Base-by-base conservation (phyloP, 2,797 vertebrate genomes). In the Acanthurus lineatus region DNA sequence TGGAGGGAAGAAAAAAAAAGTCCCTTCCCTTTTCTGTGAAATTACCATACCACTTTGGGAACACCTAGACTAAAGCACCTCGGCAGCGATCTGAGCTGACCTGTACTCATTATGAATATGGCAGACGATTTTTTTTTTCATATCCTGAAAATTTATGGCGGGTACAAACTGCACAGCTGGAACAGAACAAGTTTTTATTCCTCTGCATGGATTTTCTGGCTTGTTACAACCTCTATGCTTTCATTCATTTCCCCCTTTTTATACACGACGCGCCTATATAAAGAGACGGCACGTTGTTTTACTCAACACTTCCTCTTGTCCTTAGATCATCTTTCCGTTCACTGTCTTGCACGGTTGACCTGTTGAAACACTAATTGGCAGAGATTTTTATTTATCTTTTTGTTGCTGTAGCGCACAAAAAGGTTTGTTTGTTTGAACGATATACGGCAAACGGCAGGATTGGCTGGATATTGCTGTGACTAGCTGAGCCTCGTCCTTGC, bases 401-500 rank as follows among this genome's bases (percentile, higher is more conserved):
- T 3, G 65, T 72, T 72, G 78, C 70, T 40, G 68, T 57, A 16
- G 56, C 54, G 69, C 85, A 73, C 71, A 25, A 25, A 25, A 25
- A 81, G 74, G 52, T 86, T 85, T 91, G 78, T 85, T 91, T 90
- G 84, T 86, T 5, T 32, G 81, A 86, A 73, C 48, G 73, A 81
- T 81, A 54, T 76, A 81, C 32, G 67, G 68, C 72, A 69, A 86
- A 85, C 71, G 4, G 25, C 57, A n/a, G 61, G 61, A 73, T 64
- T 60, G 80, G 74, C 65, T 87, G 62, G 72, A 82, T 92, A 77
- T 88, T 84, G 69, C 79, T 67, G 59, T 70, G 82, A 84, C 77
- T 68, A 71, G 68, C 82, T 76, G 75, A 89, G 83, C 76, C 81
- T 81, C 56, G 71, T 88, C 85, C 85, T 88, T 87, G 81, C 86